phyloP scores from a whole-genome alignment of 2,888 invertebrate species.

The Iselma pallidipennis region DNA sequence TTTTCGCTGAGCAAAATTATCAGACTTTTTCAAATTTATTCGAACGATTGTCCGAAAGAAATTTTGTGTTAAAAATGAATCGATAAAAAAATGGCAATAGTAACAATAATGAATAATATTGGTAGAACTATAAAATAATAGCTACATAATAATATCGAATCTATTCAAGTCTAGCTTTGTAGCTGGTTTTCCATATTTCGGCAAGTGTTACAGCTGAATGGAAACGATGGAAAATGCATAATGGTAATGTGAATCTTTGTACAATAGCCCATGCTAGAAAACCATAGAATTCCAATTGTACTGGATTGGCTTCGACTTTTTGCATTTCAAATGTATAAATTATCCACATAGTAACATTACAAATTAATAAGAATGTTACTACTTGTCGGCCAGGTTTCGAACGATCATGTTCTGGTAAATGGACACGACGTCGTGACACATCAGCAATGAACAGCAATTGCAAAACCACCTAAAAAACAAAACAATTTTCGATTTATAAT shows the following conservation, averaged over 20 bases:
- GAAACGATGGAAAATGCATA: slow-evolving; percentile 96
- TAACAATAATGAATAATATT: neutral
- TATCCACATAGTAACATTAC: slow-evolving; percentile 96
- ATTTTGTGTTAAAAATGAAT: neutral
- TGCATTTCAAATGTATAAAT: slow-evolving; percentile 95
- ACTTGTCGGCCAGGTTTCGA: slow-evolving; percentile 95
- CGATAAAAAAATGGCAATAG: neutral
- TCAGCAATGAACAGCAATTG: slow-evolving; percentile 93
- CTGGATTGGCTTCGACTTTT: slow-evolving; percentile 91
- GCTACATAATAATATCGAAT: neutral
- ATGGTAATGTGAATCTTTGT: slow-evolving; percentile 88
- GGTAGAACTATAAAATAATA: neutral
- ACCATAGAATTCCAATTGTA: slow-evolving; percentile 91
- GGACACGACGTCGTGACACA: slow-evolving; percentile 88
- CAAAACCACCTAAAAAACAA: slow-evolving; percentile 73
- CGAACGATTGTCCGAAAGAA: too few relatives aligned
- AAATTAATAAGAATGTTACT: slow-evolving; percentile 92
- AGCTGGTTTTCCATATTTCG: slow-evolving; percentile 95
- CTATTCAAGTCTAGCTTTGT: slow-evolving; percentile 89
- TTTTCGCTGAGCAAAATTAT: slow-evolving; percentile 42
- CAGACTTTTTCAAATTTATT: too few relatives aligned
- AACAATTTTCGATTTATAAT: too few relatives aligned
- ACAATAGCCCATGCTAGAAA: slow-evolving; percentile 92
- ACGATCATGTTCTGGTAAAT: slow-evolving; percentile 88
- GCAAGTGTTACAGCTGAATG: slow-evolving; percentile 93